These are phyloP conservation scores for Brachionus plicatilis DNA, from an alignment of 1,140 invertebrate genomes.

Conservation along the genomic window DNA sequence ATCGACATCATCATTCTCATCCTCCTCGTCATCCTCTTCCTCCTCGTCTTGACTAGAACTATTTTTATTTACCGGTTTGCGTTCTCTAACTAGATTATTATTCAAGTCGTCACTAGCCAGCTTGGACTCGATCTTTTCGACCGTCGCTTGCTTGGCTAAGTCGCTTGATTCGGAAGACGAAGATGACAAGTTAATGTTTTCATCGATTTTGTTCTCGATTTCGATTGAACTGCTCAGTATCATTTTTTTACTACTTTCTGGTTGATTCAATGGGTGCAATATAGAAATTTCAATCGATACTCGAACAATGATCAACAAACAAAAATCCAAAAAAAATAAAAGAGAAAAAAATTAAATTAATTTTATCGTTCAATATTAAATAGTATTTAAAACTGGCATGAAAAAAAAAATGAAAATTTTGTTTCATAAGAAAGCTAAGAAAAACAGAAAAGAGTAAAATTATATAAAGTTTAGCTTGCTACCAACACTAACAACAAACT, in stretches of 20 bases:
- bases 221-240: slow-evolving; percentile 20
- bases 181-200: slow-evolving; percentile 1
- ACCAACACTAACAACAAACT: slow-evolving; percentile 10
- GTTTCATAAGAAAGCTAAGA: not conserved
- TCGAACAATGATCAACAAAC: slow-evolving; percentile 28
- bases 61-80: slow-evolving; percentile 1
- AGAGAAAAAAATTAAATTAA: not conserved
- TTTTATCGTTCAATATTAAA: not conserved
- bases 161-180: slow-evolving; percentile 13
- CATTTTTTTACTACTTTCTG: not conserved
- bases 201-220: slow-evolving; percentile 21
- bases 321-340: slow-evolving; percentile 26
- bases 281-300: slow-evolving; percentile 11
- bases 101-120: not conserved
- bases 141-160: not conserved
- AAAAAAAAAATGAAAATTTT: not conserved
- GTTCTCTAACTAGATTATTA: not conserved
- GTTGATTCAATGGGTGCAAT: not conserved
- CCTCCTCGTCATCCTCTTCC: not conserved
- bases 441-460: not conserved
- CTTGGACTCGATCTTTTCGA: not conserved
- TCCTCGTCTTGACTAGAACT: not conserved
- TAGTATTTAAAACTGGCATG: not conserved
- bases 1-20: not conserved
- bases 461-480: not conserved